Evolutionary conservation across 2,113 vertebrate species (phyloP).

Genomic region (Thunnus maccoyii): DNA sequence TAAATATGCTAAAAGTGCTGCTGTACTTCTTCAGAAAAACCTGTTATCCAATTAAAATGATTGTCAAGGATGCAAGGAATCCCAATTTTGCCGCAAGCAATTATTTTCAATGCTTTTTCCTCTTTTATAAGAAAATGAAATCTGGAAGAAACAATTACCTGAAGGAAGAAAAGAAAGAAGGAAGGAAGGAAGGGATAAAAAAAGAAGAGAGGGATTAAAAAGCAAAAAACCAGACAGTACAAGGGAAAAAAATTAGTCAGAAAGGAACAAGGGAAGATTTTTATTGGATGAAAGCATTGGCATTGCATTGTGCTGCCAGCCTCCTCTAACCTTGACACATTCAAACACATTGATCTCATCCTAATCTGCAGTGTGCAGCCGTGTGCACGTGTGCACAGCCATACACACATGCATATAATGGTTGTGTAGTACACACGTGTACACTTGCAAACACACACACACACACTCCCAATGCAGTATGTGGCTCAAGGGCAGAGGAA

Average conservation of each 20-base stretch:
- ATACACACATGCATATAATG: constrained; percentile 32
- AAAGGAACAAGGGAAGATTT: constrained; percentile 36
- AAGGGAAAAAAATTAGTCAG: constrained; percentile 50
- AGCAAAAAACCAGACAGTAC: constrained; percentile 29
- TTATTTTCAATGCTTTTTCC: not conserved
- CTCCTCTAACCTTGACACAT: constrained; percentile 75
- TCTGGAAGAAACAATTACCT: constrained; percentile 20
- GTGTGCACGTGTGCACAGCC: constrained; percentile 21
- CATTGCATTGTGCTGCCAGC: constrained; percentile 25
- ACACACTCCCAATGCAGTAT: constrained; percentile 57
- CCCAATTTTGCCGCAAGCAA: not conserved
- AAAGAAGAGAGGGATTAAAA: constrained; percentile 41
- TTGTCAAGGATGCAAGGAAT: not conserved
- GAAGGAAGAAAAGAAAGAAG: not conserved
- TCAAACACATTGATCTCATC: constrained; percentile 76
- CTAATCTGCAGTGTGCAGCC: constrained; percentile 68
- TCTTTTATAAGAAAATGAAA: constrained; percentile 7
- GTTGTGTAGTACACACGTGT: constrained; percentile 4
- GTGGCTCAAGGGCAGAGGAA: constrained; percentile 75
- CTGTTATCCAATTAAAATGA: not conserved
- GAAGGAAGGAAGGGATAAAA: not conserved
- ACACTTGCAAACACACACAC: not conserved
- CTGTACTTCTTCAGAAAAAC: not conserved
- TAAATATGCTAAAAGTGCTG: constrained; percentile 9
- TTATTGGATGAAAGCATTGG: constrained; percentile 63